These are phyloP conservation scores for Akabosia matsudoensis DNA, from an alignment of 1,140 invertebrate genomes.

Conservation along the genomic window DNA sequence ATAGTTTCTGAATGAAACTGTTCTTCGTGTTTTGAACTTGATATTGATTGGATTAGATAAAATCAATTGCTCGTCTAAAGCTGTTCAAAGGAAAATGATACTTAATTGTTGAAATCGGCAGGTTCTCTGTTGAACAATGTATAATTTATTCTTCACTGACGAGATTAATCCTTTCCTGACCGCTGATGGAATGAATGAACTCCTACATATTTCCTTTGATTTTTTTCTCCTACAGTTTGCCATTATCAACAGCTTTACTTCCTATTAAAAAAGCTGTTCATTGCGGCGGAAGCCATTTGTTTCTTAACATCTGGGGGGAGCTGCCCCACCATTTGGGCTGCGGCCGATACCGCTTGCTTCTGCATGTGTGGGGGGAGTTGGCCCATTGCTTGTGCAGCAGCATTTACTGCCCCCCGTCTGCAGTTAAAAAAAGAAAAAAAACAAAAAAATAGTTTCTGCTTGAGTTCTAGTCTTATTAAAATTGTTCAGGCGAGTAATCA, in stretches of 20 bases:
- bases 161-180: too few species aligned
- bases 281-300: slow-evolving; percentile 46
- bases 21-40: too few species aligned
- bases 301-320: slow-evolving; percentile 46
- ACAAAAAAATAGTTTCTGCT: slow-evolving; percentile 25
- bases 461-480: not conserved
- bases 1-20: too few species aligned
- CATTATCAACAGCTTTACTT: not conserved
- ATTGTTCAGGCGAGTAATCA: not conserved
- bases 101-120: too few species aligned
- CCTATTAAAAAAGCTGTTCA: slow-evolving; percentile 35
- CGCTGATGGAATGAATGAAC: not conserved
- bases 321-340: slow-evolving; percentile 45
- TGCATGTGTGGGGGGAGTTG: slow-evolving; percentile 46
- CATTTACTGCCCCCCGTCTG: slow-evolving; percentile 44
- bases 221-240: not conserved
- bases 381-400: slow-evolving; percentile 42
- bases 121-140: too few species aligned
- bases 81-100: too few species aligned
- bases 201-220: not conserved
- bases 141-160: too few species aligned
- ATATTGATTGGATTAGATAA: too few species aligned
- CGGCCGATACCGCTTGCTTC: slow-evolving; percentile 46
- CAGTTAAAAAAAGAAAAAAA: slow-evolving; percentile 42
- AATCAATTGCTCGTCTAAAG: too few species aligned